Percentiles rank a stretch among this genome's conserved stretches.
These are phyloP conservation scores for Numenius arquata DNA, from an alignment of 2,113 vertebrate genomes.

Conservation along the genomic window DNA sequence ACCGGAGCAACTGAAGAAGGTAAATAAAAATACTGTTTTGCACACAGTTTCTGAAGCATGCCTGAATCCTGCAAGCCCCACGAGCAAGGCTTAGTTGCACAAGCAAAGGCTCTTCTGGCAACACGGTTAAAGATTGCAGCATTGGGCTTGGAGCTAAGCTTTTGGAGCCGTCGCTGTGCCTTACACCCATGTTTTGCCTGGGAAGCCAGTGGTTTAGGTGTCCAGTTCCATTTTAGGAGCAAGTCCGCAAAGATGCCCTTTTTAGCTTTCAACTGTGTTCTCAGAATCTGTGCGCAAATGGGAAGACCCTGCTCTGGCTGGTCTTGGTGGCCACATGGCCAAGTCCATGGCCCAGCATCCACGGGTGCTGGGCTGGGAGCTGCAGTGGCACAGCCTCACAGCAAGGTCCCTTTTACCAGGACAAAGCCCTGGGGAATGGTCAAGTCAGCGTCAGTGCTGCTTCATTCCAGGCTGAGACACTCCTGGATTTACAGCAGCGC, in stretches of 20 bases:
- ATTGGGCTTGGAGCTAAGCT: background rate
- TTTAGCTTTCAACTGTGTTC: background rate
- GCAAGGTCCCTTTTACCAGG: background rate
- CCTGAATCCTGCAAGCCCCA: background rate
- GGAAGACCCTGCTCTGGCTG: background rate
- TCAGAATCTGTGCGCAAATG: background rate
- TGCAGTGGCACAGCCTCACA: fast-evolving
- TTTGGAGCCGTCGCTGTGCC: background rate
- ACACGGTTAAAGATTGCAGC: background rate
- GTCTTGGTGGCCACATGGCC: background rate
- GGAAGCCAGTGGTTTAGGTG: background rate
- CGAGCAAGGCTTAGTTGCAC: fast-evolving
- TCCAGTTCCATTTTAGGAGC: background rate
- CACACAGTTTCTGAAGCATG: background rate
- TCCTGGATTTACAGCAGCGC: background rate
- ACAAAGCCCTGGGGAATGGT: background rate
- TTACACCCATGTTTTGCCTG: background rate
- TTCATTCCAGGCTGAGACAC: background rate
- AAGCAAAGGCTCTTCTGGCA: background rate
- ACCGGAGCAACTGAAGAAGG: conserved; percentile 88
- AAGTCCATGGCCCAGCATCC: background rate
- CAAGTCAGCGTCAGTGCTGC: background rate
- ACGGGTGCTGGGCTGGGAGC: background rate
- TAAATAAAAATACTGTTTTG: conserved; percentile 74
- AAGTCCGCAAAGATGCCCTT: background rate